Conservation (phyloP, 2,113 vertebrate species). For the Phrynocephalus versicolor region DNA sequence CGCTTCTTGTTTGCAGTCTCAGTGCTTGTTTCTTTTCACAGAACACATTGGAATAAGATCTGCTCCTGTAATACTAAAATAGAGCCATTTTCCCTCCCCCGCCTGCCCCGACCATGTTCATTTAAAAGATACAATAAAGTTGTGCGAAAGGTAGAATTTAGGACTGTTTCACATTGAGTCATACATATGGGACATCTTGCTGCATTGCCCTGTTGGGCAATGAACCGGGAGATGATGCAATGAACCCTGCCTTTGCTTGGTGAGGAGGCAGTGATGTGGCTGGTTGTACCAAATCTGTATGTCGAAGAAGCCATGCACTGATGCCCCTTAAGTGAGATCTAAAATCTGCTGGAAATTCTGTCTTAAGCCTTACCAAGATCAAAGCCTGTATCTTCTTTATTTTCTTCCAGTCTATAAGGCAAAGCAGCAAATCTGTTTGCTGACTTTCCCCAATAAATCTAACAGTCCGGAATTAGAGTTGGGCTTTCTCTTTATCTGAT, state of each 20-base stretch:
- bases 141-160: too few relatives aligned
- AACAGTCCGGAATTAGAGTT: background rate
- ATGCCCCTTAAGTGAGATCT: background rate
- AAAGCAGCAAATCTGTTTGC: background rate
- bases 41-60: background rate
- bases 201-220: background rate
- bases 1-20: background rate
- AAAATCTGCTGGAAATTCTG: background rate
- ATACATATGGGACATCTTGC: background rate
- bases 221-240: background rate
- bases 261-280: background rate
- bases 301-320: background rate
- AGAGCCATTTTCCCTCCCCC: background rate
- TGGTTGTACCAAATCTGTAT: background rate
- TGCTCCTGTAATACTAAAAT: background rate
- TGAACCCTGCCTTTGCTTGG: background rate
- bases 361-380: background rate
- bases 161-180: background rate
- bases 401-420: background rate
- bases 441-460: background rate
- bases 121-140: background rate
- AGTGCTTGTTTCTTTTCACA: background rate
- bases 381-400: background rate
- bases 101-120: too few relatives aligned
- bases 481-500: constrained; percentile 11